A percentile compares a stretch with the other conserved stretches of the same genome.
phyloP scores from a whole-genome alignment of 2,113 vertebrate genomes.

The Kryptolebias marmoratus region DNA sequence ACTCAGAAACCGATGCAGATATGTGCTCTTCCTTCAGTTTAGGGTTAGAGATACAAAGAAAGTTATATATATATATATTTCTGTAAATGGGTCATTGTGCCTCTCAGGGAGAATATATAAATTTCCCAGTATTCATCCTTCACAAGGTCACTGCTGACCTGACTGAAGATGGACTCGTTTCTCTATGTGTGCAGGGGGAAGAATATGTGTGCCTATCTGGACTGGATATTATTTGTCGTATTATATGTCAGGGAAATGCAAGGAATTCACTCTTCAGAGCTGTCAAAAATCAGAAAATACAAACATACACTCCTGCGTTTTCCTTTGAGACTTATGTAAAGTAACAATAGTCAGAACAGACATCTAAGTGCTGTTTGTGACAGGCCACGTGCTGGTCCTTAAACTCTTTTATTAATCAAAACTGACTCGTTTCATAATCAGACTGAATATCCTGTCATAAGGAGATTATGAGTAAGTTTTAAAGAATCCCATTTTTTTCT shows the following conservation, averaged over 20 bases:
- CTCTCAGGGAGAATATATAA: slow-evolving; percentile 28
- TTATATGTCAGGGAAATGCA: neutral
- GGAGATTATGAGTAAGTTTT: no score
- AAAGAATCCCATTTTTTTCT: no score
- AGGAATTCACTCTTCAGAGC: neutral
- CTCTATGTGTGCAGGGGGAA: slow-evolving; percentile 9
- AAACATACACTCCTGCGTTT: no score
- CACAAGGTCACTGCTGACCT: slow-evolving; percentile 47
- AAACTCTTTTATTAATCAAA: neutral
- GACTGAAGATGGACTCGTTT: slow-evolving; percentile 20
- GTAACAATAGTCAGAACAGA: neutral
- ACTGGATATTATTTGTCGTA: neutral
- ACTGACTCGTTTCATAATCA: no score
- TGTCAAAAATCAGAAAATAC: neutral
- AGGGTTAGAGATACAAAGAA: slow-evolving; percentile 1
- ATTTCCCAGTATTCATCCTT: slow-evolving; percentile 35
- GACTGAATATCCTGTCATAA: no score
- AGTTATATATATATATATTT: neutral
- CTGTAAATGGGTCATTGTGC: slow-evolving; percentile 55
- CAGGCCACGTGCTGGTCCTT: neutral
- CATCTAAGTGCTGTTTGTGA: no score
- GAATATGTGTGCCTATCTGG: neutral
- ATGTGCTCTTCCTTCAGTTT: neutral
- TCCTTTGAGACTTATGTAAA: neutral
- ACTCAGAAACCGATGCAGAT: slow-evolving; percentile 5